Percentiles rank a stretch among this genome's conserved stretches.
These are phyloP conservation scores for Trichonephila inaurata DNA, from an alignment of 1,140 invertebrate species.

Conservation along the genomic window DNA sequence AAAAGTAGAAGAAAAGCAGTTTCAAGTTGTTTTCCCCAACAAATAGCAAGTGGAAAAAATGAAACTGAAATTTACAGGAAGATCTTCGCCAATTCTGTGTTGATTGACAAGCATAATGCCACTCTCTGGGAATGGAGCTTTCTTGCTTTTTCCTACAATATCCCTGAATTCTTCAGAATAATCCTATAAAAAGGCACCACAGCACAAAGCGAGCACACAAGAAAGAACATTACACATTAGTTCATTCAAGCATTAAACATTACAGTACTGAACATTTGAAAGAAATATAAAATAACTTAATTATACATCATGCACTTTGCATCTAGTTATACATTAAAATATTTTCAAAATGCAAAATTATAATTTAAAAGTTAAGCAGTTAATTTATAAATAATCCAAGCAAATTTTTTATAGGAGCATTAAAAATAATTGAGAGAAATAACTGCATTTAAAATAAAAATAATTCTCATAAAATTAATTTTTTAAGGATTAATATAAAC, in stretches of 20 bases:
- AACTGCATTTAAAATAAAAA: no score
- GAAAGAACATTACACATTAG: conserved; percentile 65
- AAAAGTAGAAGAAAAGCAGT: conserved; percentile 42
- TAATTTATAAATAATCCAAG: no score
- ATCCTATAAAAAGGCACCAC: conserved; percentile 84
- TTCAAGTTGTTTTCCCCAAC: neutral
- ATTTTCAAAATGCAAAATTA: no score
- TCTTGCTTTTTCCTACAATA: conserved; percentile 92
- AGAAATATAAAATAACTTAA: no score
- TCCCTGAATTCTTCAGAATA: conserved; percentile 98
- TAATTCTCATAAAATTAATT: no score
- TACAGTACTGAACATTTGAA: neutral
- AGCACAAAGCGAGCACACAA: conserved; percentile 68
- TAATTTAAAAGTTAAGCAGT: no score
- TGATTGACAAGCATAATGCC: conserved; percentile 98
- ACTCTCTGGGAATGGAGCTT: conserved; percentile 91
- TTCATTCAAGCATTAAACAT: neutral
- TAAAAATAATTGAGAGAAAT: no score
- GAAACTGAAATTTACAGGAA: conserved; percentile 87
- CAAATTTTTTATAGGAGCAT: no score
- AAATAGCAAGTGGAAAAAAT: neutral
- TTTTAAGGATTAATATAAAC: no score
- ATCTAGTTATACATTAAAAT: no score
- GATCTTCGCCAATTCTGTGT: conserved; percentile 94
- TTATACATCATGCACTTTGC: no score